phyloP scores from a whole-genome alignment of 2,113 vertebrate species.

The Cyrtonyx montezumae region DNA sequence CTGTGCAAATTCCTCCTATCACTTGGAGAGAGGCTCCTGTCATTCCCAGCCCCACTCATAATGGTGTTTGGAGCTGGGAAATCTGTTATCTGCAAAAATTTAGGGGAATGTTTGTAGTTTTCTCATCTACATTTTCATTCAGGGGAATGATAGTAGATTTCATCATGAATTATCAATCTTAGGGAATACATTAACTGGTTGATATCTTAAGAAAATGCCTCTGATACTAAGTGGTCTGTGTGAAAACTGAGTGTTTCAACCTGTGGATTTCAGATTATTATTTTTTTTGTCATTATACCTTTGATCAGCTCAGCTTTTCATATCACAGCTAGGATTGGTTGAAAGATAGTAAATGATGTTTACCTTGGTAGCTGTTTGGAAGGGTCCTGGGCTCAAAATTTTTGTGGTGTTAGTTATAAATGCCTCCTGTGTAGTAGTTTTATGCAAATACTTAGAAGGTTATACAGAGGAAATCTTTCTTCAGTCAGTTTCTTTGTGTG shows the following conservation, averaged over 20 bases:
- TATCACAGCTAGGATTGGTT: not conserved
- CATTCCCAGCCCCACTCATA: fast-evolving
- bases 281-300: not conserved
- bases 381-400: not conserved
- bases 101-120: not conserved
- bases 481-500: not conserved
- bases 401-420: not conserved
- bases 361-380: not conserved
- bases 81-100: not conserved
- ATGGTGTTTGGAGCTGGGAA: not conserved
- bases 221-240: not conserved
- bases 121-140: not conserved
- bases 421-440: not conserved
- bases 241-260: not conserved
- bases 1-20: not conserved
- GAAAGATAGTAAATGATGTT: not conserved
- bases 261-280: not conserved
- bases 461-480: not conserved
- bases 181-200: not conserved
- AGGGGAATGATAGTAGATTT: not conserved
- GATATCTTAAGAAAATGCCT: not conserved
- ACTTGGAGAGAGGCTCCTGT: not conserved
- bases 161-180: fast-evolving
- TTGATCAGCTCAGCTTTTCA: not conserved
- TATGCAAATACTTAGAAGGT: not conserved